Evolutionary conservation across 2,113 vertebrate species (phyloP).

Genomic region (Mugil cephalus): DNA sequence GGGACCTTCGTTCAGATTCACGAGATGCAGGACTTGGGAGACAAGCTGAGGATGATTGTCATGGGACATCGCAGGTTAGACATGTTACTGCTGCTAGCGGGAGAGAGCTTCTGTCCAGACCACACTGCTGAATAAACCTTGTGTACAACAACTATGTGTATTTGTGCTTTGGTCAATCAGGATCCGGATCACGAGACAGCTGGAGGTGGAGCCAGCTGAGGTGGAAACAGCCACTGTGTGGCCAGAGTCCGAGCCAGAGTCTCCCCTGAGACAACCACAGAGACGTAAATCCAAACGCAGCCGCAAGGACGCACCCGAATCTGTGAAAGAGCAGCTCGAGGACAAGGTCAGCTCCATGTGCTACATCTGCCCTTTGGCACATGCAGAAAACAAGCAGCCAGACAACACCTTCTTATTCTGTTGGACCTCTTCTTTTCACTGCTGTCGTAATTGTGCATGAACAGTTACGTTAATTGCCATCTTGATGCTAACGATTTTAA

Average conservation of each 20-base stretch:
- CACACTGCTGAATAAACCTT: not conserved
- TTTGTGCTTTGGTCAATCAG: slow-evolving; percentile 71
- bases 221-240: not conserved
- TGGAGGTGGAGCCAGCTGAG: slow-evolving; percentile 91
- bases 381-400: not conserved
- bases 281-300: slow-evolving; percentile 84
- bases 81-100: not conserved
- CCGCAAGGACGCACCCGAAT: slow-evolving; percentile 81
- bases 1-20: slow-evolving; percentile 99
- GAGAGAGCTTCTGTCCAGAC: not conserved
- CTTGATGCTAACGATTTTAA: not conserved
- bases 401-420: not conserved
- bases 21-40: slow-evolving; percentile 98
- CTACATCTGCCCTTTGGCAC: not conserved
- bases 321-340: slow-evolving; percentile 67
- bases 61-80: slow-evolving; percentile 89
- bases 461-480: no score
- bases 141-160: not conserved
- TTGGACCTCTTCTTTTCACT: not conserved
- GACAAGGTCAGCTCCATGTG: slow-evolving; percentile 63
- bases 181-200: slow-evolving; percentile 89
- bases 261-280: slow-evolving; percentile 74
- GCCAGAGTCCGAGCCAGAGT: slow-evolving; percentile 68
- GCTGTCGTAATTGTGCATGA: no score
- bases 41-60: slow-evolving; percentile 98